A percentile compares a stretch with the other conserved stretches of the same genome.
phyloP scores from a whole-genome alignment of 2,113 vertebrate genomes.

The Gorsachius goisagi region DNA sequence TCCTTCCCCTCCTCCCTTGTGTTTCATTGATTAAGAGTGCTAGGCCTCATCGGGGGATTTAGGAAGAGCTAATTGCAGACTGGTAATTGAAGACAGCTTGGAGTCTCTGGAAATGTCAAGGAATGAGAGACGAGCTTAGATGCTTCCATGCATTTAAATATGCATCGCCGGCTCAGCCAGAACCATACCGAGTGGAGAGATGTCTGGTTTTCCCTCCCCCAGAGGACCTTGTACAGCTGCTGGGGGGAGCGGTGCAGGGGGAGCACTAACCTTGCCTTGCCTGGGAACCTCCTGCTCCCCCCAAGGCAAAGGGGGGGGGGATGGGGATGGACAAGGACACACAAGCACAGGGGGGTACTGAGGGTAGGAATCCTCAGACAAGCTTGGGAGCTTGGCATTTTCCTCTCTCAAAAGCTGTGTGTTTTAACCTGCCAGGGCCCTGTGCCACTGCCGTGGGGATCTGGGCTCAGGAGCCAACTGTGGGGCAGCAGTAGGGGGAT shows the following conservation, averaged over 20 bases:
- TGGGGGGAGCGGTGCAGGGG: fast-evolving
- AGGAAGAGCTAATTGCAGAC: conserved; percentile 59
- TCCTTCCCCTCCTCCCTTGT: conserved; percentile 35
- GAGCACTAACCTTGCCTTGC: background rate
- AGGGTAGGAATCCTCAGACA: background rate
- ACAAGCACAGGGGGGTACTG: background rate
- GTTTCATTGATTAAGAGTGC: conserved; percentile 61
- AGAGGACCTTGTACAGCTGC: background rate
- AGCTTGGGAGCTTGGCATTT: background rate
- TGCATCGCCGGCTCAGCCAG: background rate
- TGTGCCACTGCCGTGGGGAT: background rate
- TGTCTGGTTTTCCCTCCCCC: background rate
- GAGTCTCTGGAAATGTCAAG: conserved; percentile 62
- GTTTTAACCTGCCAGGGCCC: background rate
- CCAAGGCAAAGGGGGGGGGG: background rate
- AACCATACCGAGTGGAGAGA: background rate
- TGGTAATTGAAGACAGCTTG: conserved; percentile 62
- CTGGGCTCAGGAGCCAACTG: background rate
- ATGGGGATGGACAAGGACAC: too few species aligned
- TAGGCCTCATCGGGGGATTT: conserved; percentile 50
- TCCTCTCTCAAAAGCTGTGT: background rate
- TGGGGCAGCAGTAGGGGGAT: background rate
- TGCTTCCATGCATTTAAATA: conserved; percentile 49
- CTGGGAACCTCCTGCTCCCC: background rate
- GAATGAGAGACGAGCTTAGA: conserved; percentile 30